Evolutionary conservation across 2,888 invertebrate species (phyloP), one percentile per base, ranked within the genome.

Genomic region (Cetonia aurata): DNA sequence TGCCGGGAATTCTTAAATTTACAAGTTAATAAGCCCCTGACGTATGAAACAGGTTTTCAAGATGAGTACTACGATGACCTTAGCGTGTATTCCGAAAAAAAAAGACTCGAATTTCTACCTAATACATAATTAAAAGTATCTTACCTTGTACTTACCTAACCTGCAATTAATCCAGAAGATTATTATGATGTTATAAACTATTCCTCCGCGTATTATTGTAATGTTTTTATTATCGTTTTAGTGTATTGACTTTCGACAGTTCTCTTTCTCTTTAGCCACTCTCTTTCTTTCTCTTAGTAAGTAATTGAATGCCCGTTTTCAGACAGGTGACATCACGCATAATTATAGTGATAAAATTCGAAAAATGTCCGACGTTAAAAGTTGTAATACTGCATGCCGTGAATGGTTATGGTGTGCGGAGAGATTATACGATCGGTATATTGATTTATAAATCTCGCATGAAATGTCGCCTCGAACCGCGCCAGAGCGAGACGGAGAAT

Each of bases 341-440:
- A 67, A 67, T 67, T 67, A 57, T 67, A 55, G 55, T 56, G 56
- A 67, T 55, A 67, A 57, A 67, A 67, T 67, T 55, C 67, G 67
- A 67, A 67, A 67, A 67, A 67, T 67, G 53, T 8, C 46, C 56
- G 67, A 67, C 67, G 67, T 67, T 56, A 67, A 33, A 56, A 57
- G 56, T 46, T 46, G 67, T 57, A 57, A 56, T 67, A 67, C 67
- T 25, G 67, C 67, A 67, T 67, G 56, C 46, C 46, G 12, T 46
- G 56, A 62, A 62, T 44, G 12, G 67, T 25, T 48, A 42, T 42
- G 33, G 25, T 33, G 31, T 46, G 56, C 31, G 33, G 25, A 44
- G 48, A 55, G 56, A 56, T 33, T 52, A n/a, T 53, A 65, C 17
- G 19, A 65, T 65, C 50, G 12, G 53, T 25, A 48, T 57, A 67